Percentiles rank a stretch among this genome's conserved stretches.
phyloP scores from a whole-genome alignment of 2,113 vertebrate species.

The Phyllopteryx taeniolatus region DNA sequence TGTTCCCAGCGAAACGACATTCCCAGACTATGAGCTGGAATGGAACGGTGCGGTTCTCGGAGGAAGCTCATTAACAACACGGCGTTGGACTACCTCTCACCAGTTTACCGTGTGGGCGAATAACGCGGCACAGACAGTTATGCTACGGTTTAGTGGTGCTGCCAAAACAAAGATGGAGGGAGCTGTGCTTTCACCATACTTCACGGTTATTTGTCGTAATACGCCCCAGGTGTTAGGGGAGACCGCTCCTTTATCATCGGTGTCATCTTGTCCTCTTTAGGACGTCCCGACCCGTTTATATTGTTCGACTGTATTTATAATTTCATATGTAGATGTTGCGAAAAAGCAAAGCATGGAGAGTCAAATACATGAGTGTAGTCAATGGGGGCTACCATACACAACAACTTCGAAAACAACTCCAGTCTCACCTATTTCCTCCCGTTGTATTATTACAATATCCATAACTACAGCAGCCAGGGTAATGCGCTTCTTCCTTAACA shows the following conservation, averaged over 20 bases:
- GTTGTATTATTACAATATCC: no score
- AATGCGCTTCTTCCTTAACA: no score
- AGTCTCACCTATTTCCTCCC: no score
- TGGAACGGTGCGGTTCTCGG: conserved; percentile 30
- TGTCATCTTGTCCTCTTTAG: conserved; percentile 43
- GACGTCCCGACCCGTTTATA: conserved; percentile 17
- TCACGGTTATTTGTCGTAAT: conserved; percentile 35
- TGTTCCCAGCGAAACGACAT: conserved; percentile 51
- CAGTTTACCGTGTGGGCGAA: conserved; percentile 27
- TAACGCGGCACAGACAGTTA: conserved; percentile 27
- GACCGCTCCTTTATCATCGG: conserved; percentile 25
- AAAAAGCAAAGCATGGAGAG: no score
- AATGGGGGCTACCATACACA: no score
- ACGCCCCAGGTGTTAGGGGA: conserved; percentile 42
- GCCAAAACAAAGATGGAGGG: conserved; percentile 39
- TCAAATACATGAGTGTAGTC: no score
- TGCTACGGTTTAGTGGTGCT: conserved; percentile 8
- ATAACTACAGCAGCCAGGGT: no score
- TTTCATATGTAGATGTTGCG: no score
- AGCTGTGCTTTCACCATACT: conserved; percentile 17
- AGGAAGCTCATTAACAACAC: conserved; percentile 48
- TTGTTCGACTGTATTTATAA: background rate
- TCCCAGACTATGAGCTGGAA: conserved; percentile 66
- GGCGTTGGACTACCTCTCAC: conserved; percentile 32
- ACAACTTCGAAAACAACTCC: no score